Percentiles rank a stretch among this genome's conserved stretches.
Evolutionary conservation across 1,140 invertebrate genomes (phyloP).

Genomic region (Drosophila sp.): DNA sequence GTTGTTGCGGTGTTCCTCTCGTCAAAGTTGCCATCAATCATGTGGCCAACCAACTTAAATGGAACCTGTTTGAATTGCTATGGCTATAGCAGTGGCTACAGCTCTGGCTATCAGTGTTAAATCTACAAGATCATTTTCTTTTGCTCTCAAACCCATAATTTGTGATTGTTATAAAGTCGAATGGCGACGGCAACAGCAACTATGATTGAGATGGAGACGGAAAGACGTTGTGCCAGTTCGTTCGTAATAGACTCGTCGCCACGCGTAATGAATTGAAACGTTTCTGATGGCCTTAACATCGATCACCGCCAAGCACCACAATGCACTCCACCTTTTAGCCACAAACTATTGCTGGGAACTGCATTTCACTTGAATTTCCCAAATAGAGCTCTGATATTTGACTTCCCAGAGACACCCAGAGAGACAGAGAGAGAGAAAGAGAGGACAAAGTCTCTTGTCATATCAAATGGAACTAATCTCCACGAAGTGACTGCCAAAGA

Average conservation of each 20-base stretch:
- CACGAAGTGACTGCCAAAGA: constrained; percentile 68
- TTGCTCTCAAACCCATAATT: constrained; percentile 71
- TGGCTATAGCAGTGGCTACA: constrained; percentile 3
- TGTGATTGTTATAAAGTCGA: constrained; percentile 78
- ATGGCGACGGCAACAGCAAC: constrained; percentile 32
- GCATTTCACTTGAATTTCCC: constrained; percentile 46
- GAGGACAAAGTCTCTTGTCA: constrained; percentile 5
- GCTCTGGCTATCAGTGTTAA: constrained; percentile 73
- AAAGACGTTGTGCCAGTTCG: constrained; percentile 3
- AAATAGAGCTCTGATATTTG: constrained; percentile 12
- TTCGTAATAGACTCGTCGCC: constrained; percentile 75
- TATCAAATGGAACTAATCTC: constrained; percentile 21
- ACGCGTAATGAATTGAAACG: constrained; percentile 79
- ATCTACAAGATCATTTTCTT: constrained; percentile 80
- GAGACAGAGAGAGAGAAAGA: constrained; percentile 29
- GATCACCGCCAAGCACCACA: constrained; percentile 29
- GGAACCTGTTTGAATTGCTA: constrained; percentile 64
- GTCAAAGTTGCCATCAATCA: constrained; percentile 62
- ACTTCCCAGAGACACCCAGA: constrained; percentile 42
- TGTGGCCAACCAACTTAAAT: constrained; percentile 57
- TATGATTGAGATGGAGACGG: background rate
- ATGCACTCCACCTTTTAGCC: background rate
- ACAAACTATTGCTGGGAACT: constrained; percentile 24
- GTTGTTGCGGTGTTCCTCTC: constrained; percentile 44
- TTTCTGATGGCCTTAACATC: constrained; percentile 61